Evolutionary conservation across 2,113 vertebrate genomes (phyloP).

Genomic region (Theristicus caerulescens): DNA sequence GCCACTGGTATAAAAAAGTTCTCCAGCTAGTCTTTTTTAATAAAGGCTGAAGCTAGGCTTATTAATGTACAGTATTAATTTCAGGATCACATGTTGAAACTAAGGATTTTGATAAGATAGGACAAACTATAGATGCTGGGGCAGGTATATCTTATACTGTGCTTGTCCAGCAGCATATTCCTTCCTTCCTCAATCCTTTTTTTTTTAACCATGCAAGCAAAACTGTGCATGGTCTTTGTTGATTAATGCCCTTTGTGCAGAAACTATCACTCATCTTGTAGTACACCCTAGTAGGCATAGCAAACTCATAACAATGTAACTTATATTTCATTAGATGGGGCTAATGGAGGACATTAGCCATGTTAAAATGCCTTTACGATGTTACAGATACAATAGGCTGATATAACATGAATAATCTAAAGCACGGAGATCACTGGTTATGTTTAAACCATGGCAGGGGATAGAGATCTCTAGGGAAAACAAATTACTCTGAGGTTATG

Average conservation of each 20-base stretch:
- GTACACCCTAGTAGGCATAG: constrained; percentile 58
- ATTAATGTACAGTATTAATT: constrained; percentile 60
- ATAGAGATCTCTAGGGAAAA: constrained; percentile 50
- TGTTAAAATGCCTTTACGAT: constrained; percentile 65
- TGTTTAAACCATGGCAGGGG: constrained; percentile 71
- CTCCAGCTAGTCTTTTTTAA: constrained; percentile 49
- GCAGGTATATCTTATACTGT: constrained; percentile 59
- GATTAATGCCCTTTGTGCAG: constrained; percentile 70
- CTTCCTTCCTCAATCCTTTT: constrained; percentile 10
- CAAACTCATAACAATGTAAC: constrained; percentile 80
- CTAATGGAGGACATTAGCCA: constrained; percentile 86
- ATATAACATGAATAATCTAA: constrained; percentile 66
- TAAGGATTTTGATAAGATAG: constrained; percentile 65
- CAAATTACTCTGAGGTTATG: constrained; percentile 26
- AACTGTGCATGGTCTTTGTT: constrained; percentile 84
- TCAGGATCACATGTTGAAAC: constrained; percentile 59
- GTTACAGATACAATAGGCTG: constrained; percentile 62
- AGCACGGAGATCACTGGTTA: constrained; percentile 80
- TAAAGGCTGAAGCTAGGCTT: constrained; percentile 43
- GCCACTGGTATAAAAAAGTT: constrained; percentile 39
- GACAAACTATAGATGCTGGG: constrained; percentile 49
- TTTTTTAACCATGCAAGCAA: constrained; percentile 69
- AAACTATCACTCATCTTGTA: constrained; percentile 67
- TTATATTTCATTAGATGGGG: constrained; percentile 84
- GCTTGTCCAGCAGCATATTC: constrained; percentile 64